Evolutionary conservation across 1,140 invertebrate genomes (phyloP).

Genomic region (Pseudomyrmex pallidus): DNA sequence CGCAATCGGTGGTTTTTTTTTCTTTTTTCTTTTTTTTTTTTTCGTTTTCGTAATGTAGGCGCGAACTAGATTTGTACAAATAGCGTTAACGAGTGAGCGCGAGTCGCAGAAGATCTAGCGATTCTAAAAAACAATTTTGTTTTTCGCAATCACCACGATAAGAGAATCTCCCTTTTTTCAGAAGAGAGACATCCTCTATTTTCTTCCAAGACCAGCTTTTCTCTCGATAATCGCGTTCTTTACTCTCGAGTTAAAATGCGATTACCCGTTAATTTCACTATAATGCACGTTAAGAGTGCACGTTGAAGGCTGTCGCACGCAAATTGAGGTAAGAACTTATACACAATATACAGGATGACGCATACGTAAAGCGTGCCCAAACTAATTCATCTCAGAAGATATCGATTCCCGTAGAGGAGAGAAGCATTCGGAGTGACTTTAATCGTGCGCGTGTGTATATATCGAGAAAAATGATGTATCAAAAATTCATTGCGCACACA

Average conservation of each 20-base stretch:
- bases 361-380: neutral
- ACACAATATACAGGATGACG: neutral
- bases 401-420: neutral
- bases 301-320: conserved; percentile 24
- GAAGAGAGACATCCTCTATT: neutral
- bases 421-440: neutral
- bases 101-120: neutral
- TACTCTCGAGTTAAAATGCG: neutral
- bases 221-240: conserved; percentile 26
- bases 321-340: conserved; percentile 33
- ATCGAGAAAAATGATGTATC: no score
- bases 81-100: conserved; percentile 60
- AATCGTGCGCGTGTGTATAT: no score
- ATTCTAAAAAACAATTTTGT: neutral
- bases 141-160: neutral
- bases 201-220: conserved; percentile 32
- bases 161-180: neutral
- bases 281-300: neutral
- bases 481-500: no score
- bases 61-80: conserved; percentile 67
- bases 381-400: neutral
- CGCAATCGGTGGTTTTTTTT: neutral
- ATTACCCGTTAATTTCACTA: neutral
- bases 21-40: neutral
- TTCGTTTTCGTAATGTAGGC: conserved; percentile 9